These are phyloP conservation scores for Eleginops maclovinus DNA, from an alignment of 2,113 vertebrate genomes.

Conservation along the genomic window DNA sequence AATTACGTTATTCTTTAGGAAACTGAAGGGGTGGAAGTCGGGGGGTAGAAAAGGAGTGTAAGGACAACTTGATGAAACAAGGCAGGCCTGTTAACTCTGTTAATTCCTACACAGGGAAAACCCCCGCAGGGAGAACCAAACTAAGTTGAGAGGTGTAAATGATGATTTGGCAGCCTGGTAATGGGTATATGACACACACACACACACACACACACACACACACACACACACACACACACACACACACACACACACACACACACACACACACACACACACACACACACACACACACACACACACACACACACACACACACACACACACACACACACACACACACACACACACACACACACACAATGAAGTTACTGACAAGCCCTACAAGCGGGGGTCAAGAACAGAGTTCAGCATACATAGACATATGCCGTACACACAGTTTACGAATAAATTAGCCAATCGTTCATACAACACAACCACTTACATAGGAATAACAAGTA, in stretches of 20 bases:
- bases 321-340: background rate
- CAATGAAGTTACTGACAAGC: no score
- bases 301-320: no score
- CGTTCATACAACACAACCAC: background rate
- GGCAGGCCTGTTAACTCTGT: slow-evolving; percentile 20
- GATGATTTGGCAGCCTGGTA: slow-evolving; percentile 50
- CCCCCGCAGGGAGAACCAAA: slow-evolving; percentile 34
- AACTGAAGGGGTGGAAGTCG: background rate
- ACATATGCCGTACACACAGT: background rate
- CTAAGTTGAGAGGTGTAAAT: slow-evolving; percentile 59
- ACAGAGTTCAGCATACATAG: no score
- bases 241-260: no score
- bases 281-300: no score
- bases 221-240: background rate
- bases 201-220: slow-evolving; percentile 11
- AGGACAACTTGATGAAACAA: slow-evolving; percentile 25
- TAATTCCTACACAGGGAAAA: slow-evolving; percentile 44
- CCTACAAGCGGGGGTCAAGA: no score
- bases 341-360: background rate
- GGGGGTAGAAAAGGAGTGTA: background rate
- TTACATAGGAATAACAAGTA: slow-evolving; percentile 9
- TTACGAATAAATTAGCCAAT: background rate
- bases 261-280: no score
- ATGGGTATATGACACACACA: slow-evolving; percentile 30
- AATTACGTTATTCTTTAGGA: slow-evolving; percentile 21